Evolutionary conservation across 2,797 vertebrate genomes (phyloP).

Genomic region (Labeo calbasu): DNA sequence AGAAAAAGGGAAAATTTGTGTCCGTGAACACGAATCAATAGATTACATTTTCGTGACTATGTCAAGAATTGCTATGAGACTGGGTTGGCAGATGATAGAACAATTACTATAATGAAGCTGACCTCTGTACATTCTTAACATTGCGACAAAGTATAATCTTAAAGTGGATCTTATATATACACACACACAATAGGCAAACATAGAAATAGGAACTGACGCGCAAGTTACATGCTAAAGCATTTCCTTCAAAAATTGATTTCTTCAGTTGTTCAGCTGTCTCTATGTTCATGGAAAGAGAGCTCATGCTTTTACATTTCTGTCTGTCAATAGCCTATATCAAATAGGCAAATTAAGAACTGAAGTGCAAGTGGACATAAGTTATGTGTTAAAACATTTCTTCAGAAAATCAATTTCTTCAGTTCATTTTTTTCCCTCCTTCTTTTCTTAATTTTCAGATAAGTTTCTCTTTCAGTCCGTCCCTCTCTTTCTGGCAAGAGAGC

Average conservation of each 20-base stretch:
- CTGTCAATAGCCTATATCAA: neutral
- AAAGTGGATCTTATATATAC: neutral
- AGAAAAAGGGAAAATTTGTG: too few relatives aligned
- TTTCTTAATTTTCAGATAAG: neutral
- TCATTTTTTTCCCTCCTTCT: neutral
- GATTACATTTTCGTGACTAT: too few relatives aligned
- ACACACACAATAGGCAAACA: neutral
- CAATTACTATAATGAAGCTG: conserved; percentile 11
- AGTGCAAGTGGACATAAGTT: neutral
- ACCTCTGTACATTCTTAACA: neutral
- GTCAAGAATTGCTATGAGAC: too few relatives aligned
- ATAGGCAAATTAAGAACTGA: neutral
- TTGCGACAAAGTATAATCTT: neutral
- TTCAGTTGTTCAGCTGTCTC: neutral
- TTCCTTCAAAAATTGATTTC: neutral
- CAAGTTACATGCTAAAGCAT: neutral
- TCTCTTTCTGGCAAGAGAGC: conserved; percentile 29
- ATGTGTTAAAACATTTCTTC: neutral
- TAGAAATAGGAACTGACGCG: neutral
- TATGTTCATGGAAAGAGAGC: neutral
- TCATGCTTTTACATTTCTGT: neutral
- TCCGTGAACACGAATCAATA: too few relatives aligned
- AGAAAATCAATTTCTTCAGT: neutral
- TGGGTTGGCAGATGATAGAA: conserved; percentile 1
- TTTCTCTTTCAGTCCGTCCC: neutral